Evolutionary conservation across 2,888 invertebrate species (phyloP), one percentile per base, ranked within the genome.

Genomic region (Asteroscopus sphinx): DNA sequence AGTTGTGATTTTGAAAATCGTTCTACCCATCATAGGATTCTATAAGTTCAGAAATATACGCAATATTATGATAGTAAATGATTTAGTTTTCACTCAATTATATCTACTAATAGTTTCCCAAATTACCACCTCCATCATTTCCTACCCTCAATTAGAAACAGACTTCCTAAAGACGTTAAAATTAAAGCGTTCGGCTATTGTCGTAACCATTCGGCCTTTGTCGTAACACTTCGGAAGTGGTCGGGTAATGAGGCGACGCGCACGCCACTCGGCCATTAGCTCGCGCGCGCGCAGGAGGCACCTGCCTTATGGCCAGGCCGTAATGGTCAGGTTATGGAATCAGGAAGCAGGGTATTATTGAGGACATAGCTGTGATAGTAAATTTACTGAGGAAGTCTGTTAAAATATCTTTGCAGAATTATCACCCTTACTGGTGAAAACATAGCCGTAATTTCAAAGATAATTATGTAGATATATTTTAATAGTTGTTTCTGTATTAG

Each of bases 221-320:
- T 59, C 77, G 77, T 78, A 81, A 82, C 55, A 76, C 64, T 63
- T 76, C 68, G 71, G 68, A 71, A 75, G 72, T 42, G 58, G 13
- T 77, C 68, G 61, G 42, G 76, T 88, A 89, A 89, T 84, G 89
- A 88, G 82, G 73, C 86, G 82, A 60, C 76, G 87, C 87, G 83
- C 90, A 90, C 88, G 89, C 87, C 80, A 89, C 77, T 63, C 58
- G 68, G 75, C 81, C 87, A 88, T 89, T 89, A 89, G 70, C 53
- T 60, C 21, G 61, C 59, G 62, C 65, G 52, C 54, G 71, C 61
- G 65, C 63, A 25, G 67, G 68, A 57, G 54, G 46, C 81, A 73
- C 80, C 79, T 78, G 81, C 77, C 75, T 78, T 74, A 78, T 81
- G 66, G 44, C 59, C 65, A 48, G 33, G 33, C 45, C 41, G 66